These are phyloP conservation scores for Gastrophryne carolinensis DNA, from an alignment of 2,797 vertebrate species.

Conservation along the genomic window DNA sequence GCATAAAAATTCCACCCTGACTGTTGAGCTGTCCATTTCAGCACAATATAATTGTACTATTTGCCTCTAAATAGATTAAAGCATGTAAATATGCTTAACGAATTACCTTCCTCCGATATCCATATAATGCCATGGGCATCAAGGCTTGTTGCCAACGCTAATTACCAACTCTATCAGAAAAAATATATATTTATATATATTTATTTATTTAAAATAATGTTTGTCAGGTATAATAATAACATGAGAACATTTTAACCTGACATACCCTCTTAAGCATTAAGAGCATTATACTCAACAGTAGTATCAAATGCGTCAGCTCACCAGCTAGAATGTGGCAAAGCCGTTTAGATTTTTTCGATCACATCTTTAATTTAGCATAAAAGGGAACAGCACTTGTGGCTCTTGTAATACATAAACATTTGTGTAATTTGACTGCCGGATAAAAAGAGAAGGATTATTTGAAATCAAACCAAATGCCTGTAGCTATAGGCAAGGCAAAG, in stretches of 20 bases:
- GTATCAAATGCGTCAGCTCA: slow-evolving; percentile 11
- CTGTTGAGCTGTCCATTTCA: too few species aligned
- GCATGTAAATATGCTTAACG: not conserved
- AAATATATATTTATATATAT: not conserved
- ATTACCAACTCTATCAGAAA: not conserved
- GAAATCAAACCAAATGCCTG: slow-evolving; percentile 34
- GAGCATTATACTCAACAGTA: not conserved
- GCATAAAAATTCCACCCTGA: too few species aligned
- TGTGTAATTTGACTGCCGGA: slow-evolving; percentile 49
- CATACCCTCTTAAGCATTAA: not conserved
- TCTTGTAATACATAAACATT: slow-evolving; percentile 50
- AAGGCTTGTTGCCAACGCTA: not conserved
- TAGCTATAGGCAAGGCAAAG: slow-evolving; percentile 44
- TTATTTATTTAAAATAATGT: not conserved
- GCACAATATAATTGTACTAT: too few species aligned
- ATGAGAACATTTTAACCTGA: not conserved
- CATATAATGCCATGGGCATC: not conserved
- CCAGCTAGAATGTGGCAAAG: slow-evolving; percentile 2
- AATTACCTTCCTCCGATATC: not conserved
- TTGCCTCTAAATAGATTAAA: not conserved
- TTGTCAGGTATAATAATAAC: not conserved
- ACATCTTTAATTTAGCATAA: slow-evolving; percentile 45
- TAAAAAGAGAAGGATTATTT: slow-evolving; percentile 42
- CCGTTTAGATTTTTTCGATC: slow-evolving; percentile 6
- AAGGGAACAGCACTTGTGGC: slow-evolving; percentile 32